Evolutionary conservation across 92 coral and sea anemone genomes (phyloP), one percentile per base, ranked within the genome.

Genomic region (Heteractis magnifica): DNA sequence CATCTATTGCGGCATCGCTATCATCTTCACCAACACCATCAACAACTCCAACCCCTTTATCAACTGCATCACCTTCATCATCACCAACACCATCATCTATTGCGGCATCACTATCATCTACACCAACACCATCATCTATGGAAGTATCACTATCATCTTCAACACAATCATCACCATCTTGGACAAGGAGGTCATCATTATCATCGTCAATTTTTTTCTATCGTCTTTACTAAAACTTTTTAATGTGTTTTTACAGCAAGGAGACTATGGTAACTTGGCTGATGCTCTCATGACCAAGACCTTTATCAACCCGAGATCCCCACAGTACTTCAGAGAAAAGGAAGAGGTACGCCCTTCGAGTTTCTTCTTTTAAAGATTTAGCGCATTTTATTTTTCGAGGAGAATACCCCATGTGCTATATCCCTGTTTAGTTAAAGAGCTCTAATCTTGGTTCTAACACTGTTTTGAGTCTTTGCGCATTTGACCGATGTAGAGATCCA

Each of bases 281-380:
- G 98, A 95, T 75, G 98, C 98, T 41, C 90, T 95, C 65, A 95
- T 95, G 98, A 95, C 98, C 75, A 95, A 95, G 79, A 94, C 98
- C 5, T 95, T 95, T 65, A 92, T 95, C 41, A 94, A 95, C 79
- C 98, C 98, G 21, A 98, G 98, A 3, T 82, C 85, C 9, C 14
- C 86, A 41, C 89, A 82, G 78, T 81, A 86, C 87, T 95, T 95
- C 86, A 68, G 75, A 79, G 98, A 95, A 73, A 95, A 95, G 84
- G 97, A 93, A 76, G 90, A 93, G 98, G 98, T 93, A 62, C 50
- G 86, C 0, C 7, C 8, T 5, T 8, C 8, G 41, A 16, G 16
- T 64, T 8, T 5, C 41, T 16, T 15, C 20, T 64, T 5, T 64
- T 65, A 53, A 53, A 34, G 1, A 34, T 34, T 34, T 34, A 34